Conservation (phyloP, 2,797 vertebrate species). For the Alcedo atthis region DNA sequence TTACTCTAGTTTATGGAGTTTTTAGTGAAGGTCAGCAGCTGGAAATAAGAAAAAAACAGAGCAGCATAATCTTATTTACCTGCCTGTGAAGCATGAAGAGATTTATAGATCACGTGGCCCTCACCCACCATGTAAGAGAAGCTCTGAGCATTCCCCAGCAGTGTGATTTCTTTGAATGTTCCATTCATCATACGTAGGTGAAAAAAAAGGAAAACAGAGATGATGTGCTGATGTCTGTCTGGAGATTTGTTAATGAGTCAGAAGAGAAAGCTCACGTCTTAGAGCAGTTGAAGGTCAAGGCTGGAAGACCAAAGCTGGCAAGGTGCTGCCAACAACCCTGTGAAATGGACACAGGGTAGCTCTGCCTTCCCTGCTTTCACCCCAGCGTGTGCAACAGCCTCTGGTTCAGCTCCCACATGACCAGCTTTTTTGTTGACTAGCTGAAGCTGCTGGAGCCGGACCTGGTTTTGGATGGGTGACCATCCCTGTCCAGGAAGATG, state of each 20-base stretch:
- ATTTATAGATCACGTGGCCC: background rate
- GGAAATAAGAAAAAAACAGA: background rate
- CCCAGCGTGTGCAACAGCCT: background rate
- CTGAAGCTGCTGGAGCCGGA: background rate
- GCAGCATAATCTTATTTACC: background rate
- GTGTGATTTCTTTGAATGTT: background rate
- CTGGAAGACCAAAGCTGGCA: background rate
- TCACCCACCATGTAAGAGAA: background rate
- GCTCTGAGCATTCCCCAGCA: background rate
- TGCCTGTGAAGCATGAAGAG: background rate
- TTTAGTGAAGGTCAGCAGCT: slow-evolving; percentile 19
- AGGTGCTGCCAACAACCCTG: background rate
- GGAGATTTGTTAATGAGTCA: background rate
- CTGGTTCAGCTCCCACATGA: background rate
- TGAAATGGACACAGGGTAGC: background rate
- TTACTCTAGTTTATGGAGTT: background rate
- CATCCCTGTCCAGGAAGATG: background rate
- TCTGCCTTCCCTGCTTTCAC: background rate
- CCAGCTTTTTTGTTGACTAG: background rate
- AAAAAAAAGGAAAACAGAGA: background rate
- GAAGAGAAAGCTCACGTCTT: background rate
- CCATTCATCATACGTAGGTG: background rate
- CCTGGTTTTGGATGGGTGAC: background rate
- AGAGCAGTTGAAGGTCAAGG: background rate
- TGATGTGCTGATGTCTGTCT: background rate